Evolutionary conservation across 2,113 vertebrate species (phyloP), one percentile per base, ranked within the genome.

Genomic region (Opisthocomus hoazin): DNA sequence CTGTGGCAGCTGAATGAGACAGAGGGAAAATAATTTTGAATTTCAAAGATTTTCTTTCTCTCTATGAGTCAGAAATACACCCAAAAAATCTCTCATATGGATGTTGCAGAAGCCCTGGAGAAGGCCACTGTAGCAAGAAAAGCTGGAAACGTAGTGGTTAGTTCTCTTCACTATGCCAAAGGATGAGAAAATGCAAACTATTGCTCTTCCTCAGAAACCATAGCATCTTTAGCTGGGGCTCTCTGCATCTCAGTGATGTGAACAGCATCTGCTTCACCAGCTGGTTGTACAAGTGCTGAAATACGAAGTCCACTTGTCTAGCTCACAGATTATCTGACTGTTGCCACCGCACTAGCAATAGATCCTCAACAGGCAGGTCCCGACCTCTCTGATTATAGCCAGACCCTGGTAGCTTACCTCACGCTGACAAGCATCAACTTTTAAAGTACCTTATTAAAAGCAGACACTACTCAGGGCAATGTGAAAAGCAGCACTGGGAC

Each of bases 41-140:
- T 89, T 89, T 89, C 83, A 89, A 80, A 73, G 41, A 51, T 90
- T 88, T 80, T 74, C 51, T 87, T 87, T 48, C 57, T 68, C 30
- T 51, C 68, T 70, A 74, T 9, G 0, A 2, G 4, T 74, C 45
- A 89, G 80, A 83, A 77, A 51, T 9, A 32, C 17, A 41, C 20
- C 41, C 7, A 57, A 0, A 36, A 34, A 43, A 68, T 27, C 6
- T 48, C n/a, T 65, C 12, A 17, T 66, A 48, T 54, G 53, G 8
- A 8, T 34, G 11, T 36, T 36, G 36, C 22, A 71, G 61, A 54
- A 88, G 26, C 26, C 56, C 74, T 73, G 75, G 23, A 88, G 57
- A 69, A 29, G 17, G 36, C 1, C 71, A 29, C 32, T 50, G 13
- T 7, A 66, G 21, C 26, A 60, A 68, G 37, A 69, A 81, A 87